Percentiles rank a stretch among this genome's conserved stretches.
Evolutionary conservation across 2,113 vertebrate genomes (phyloP).

Genomic region (Pteropus alecto): DNA sequence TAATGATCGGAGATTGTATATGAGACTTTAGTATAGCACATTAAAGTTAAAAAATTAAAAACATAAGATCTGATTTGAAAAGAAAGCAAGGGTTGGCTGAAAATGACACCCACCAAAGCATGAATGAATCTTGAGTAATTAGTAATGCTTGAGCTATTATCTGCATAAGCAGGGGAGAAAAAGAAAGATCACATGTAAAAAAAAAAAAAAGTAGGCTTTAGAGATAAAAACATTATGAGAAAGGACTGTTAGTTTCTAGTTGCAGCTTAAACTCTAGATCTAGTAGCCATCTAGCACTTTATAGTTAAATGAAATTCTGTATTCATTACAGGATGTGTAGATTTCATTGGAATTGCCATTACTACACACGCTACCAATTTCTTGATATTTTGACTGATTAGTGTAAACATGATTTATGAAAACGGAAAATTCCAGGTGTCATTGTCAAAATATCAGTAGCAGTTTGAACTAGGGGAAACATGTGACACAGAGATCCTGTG

Average conservation of each 20-base stretch:
- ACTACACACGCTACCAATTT: not conserved
- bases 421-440: not conserved
- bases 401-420: slow-evolving; percentile 10
- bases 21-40: not conserved
- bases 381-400: slow-evolving; percentile 41
- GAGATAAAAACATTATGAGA: not conserved
- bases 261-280: not conserved
- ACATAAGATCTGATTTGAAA: not conserved
- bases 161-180: not conserved
- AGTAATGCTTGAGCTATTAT: not conserved
- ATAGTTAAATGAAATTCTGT: not conserved
- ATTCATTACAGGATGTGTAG: not conserved
- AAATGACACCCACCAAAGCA: not conserved
- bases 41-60: not conserved
- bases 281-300: not conserved
- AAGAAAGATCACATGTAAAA: not conserved
- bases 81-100: not conserved
- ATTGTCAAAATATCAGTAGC: not conserved
- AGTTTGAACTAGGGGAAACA: slow-evolving; percentile 3
- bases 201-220: not conserved
- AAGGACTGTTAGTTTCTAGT: not conserved
- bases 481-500: not conserved
- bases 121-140: not conserved
- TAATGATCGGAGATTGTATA: not conserved
- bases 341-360: slow-evolving; percentile 27